Evolutionary conservation across 2,113 vertebrate genomes (phyloP).

Genomic region (Sminthopsis crassicaudata): DNA sequence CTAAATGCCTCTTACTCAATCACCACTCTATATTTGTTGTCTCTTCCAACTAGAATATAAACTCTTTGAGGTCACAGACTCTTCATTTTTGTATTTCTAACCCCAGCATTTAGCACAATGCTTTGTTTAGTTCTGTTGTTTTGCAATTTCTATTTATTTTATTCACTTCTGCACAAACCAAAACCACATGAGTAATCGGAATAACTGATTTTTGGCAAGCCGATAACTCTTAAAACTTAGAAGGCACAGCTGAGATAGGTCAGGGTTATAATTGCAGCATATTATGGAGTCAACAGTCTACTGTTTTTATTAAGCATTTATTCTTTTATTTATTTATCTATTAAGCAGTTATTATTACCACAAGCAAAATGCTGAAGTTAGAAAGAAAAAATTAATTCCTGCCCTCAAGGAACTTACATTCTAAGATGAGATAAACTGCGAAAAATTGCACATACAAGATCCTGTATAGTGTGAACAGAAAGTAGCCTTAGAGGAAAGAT

Average conservation of each 20-base stretch:
- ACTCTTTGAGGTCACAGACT: neutral
- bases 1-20: neutral
- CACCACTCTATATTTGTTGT: neutral
- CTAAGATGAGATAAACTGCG: neutral
- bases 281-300: neutral
- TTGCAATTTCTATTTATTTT: neutral
- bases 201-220: neutral
- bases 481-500: neutral
- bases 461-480: neutral
- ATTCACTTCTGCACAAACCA: neutral
- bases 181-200: no score
- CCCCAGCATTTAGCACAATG: neutral
- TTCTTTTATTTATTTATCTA: neutral
- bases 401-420: neutral
- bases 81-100: neutral
- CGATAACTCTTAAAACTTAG: neutral
- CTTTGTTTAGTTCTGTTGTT: neutral
- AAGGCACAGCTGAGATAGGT: neutral
- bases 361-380: neutral
- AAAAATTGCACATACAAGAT: neutral
- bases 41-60: neutral
- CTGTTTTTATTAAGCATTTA: neutral
- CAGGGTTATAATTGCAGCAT: neutral
- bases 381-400: neutral
- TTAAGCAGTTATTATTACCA: neutral